A percentile compares a stretch with the other conserved stretches of the same genome.
Evolutionary conservation across 2,888 invertebrate species (phyloP).

Genomic region (Antheraea yamamai): DNA sequence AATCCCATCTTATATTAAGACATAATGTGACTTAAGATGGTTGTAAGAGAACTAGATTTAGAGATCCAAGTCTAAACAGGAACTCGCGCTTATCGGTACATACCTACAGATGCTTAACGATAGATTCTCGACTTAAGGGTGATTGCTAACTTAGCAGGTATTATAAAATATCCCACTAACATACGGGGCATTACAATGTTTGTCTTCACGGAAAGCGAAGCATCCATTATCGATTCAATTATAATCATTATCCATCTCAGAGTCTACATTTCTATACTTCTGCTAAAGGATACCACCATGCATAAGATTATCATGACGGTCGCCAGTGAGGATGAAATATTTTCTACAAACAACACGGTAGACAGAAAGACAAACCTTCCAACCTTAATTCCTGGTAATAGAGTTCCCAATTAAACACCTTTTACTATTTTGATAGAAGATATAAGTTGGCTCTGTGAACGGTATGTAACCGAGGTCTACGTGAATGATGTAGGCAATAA

Average conservation of each 20-base stretch:
- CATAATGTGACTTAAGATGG: too few species aligned
- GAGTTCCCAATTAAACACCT: constrained; percentile 27
- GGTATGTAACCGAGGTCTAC: constrained; percentile 43
- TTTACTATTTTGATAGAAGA: constrained; percentile 23
- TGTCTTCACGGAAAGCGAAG: background rate
- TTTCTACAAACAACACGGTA: background rate
- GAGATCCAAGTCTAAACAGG: too few species aligned
- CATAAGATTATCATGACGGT: constrained; percentile 1
- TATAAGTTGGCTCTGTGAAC: constrained; percentile 33
- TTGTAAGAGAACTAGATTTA: too few species aligned
- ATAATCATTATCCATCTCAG: background rate
- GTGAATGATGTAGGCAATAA: constrained; percentile 62
- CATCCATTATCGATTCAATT: background rate
- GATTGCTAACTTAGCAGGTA: too few species aligned
- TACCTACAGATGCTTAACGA: too few species aligned
- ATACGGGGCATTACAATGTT: too few species aligned
- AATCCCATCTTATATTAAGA: too few species aligned
- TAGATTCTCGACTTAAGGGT: too few species aligned
- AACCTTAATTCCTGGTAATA: constrained; percentile 23
- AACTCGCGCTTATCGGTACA: too few species aligned
- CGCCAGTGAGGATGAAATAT: background rate
- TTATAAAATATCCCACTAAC: too few species aligned
- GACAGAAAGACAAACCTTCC: background rate
- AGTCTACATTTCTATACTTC: background rate
- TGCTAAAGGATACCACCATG: background rate